Evolutionary conservation across 2,888 invertebrate genomes (phyloP), one percentile per base, ranked within the genome.

Genomic region (Hypselothyrea guttata): DNA sequence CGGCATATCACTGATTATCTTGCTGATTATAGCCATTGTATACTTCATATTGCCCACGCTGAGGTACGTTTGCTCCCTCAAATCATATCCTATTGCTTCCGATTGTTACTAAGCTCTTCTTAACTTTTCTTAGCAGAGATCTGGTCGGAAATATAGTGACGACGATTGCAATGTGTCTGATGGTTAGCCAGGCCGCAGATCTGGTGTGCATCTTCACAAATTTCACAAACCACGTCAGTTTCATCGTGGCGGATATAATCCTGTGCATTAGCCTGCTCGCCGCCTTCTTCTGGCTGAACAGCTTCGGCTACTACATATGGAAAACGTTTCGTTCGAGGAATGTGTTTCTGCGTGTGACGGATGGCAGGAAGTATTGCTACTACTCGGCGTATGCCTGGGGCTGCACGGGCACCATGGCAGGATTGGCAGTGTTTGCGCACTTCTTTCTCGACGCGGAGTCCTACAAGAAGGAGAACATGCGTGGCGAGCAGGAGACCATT

Each of bases 301-400:
- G 95, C 86, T 92, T 95, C 64, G 96, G 96, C 45, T 96, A 95
- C 87, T 96, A 96, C 87, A 94, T 96, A 64, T 96, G 96, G 96
- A 95, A 94, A 88, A 96, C 95, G 1, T 96, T 96, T 86, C 94
- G 95, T 81, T 96, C 96, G 4, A 91, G 95, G 41, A 96, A 96
- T 88, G 95, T 96, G 2, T 96, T 96, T 82, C 90, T 96, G 3
- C 91, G 96, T 53, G 95, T 96, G 54, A 96, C 96, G 0, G 96
- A 96, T 89, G 95, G 95, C 0, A 92, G 94, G 60, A 96, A 96
- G 90, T 96, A 96, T 87, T 96, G 96, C 85, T 96, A 96, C 86
- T 96, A 96, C 87, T 96, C 96, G 0, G 92, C 92, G 34, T 96
- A 95, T 75, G 95, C 95, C 0, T 96, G 96, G 95, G 92, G 93